phyloP scores from a whole-genome alignment of 2,888 invertebrate genomes.

The Pediacus dermestoides region DNA sequence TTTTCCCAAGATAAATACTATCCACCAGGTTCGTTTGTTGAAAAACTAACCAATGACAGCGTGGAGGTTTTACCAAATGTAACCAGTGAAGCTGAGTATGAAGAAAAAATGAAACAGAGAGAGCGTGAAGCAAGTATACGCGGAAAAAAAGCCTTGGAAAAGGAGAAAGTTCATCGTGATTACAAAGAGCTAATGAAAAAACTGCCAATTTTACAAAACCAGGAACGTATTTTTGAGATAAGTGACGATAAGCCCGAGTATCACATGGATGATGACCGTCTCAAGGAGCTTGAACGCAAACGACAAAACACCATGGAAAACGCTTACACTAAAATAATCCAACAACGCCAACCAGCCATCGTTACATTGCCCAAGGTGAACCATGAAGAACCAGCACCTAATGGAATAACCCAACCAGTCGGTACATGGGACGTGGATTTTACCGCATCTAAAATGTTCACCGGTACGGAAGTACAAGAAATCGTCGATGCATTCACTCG shows the following conservation, averaged over 20 bases:
- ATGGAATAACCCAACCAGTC: constrained; percentile 15
- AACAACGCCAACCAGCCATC: constrained; percentile 33
- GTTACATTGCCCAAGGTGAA: constrained; percentile 37
- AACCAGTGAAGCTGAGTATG: constrained; percentile 35
- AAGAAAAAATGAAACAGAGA: constrained; percentile 35
- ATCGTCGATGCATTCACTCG: constrained; percentile 30
- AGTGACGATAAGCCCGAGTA: constrained; percentile 42
- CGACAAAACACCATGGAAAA: constrained; percentile 55
- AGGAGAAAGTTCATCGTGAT: constrained; percentile 52
- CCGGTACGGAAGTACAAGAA: constrained; percentile 33
- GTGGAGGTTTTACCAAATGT: constrained; percentile 35
- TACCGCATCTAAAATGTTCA: constrained; percentile 27
- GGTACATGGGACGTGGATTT: constrained; percentile 32
- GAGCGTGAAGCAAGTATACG: constrained; percentile 44
- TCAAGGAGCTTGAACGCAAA: constrained; percentile 46
- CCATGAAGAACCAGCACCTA: constrained; percentile 11
- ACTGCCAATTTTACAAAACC: constrained; percentile 45
- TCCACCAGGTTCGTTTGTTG: constrained; percentile 38
- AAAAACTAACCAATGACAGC: constrained; percentile 40
- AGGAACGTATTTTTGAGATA: constrained; percentile 43
- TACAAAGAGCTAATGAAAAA: constrained; percentile 52
- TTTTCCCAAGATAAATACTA: constrained; percentile 39
- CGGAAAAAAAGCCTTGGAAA: constrained; percentile 52
- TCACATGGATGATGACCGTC: constrained; percentile 49
- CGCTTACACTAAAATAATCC: constrained; percentile 49